Percentiles rank a stretch among this genome's conserved stretches.
Evolutionary conservation across 2,888 invertebrate species (phyloP).

Genomic region (Periphyllus acericola): DNA sequence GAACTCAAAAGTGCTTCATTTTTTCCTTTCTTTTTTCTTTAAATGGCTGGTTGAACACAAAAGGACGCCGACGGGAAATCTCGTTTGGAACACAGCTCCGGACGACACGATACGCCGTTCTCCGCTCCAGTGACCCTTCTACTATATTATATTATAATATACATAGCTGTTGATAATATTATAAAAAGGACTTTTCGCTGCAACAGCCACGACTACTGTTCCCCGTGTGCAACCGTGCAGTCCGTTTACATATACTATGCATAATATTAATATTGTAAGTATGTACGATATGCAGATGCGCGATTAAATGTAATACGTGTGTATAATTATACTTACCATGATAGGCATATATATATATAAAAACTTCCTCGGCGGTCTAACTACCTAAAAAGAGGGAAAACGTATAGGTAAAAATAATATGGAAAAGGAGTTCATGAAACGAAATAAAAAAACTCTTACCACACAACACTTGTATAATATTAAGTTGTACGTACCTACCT

Average conservation of each 20-base stretch:
- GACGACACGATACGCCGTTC: background rate
- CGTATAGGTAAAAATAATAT: background rate
- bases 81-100: conserved; percentile 4
- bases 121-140: background rate
- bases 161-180: background rate
- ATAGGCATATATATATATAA: too few species aligned
- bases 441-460: background rate
- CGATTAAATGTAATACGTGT: too few species aligned
- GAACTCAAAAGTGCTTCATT: background rate
- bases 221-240: background rate
- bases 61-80: conserved; percentile 2
- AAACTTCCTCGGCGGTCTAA: too few species aligned
- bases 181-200: conserved; percentile 7
- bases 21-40: background rate
- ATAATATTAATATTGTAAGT: too few species aligned
- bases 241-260: too few species aligned
- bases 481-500: background rate
- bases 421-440: background rate
- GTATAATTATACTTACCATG: too few species aligned
- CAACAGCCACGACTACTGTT: background rate
- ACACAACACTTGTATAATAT: background rate
- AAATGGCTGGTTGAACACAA: background rate
- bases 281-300: background rate
- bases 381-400: too few species aligned
- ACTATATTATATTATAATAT: too few species aligned